These are phyloP conservation scores for Aurelia coerulea DNA, from an alignment of 30 jellyfish, hydroid and myxozoan species.

Conservation along the genomic window DNA sequence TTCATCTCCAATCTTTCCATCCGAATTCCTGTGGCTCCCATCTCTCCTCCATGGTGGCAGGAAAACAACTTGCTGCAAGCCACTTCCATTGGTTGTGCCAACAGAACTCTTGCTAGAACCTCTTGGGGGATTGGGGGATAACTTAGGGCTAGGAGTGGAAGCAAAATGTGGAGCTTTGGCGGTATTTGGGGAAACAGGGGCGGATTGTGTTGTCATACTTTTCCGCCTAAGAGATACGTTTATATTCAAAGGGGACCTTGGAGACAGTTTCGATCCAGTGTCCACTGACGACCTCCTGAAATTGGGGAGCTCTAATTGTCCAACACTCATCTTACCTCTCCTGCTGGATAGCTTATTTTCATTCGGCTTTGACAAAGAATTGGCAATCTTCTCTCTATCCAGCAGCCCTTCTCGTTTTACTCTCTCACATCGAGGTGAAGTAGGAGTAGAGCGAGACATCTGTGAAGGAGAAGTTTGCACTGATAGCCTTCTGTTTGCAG, in stretches of 20 bases:
- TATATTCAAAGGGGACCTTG: background rate
- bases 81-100: background rate
- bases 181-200: constrained; percentile 47
- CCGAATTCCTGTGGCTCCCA: no score
- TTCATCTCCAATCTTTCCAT: no score
- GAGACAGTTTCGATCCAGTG: background rate
- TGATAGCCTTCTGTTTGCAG: background rate
- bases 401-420: background rate
- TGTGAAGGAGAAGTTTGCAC: background rate
- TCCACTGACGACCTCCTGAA: background rate
- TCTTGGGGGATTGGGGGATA: background rate
- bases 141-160: background rate
- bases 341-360: background rate
- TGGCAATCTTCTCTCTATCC: background rate
- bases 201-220: constrained; percentile 24
- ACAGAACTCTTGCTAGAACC: background rate
- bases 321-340: background rate
- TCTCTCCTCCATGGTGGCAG: constrained; percentile 62
- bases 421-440: background rate
- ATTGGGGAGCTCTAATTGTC: no score
- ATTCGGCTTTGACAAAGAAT: background rate
- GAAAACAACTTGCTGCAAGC: constrained; percentile 60
- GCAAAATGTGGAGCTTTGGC: no score
- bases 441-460: constrained; percentile 2
- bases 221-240: background rate